A percentile compares a stretch with the other conserved stretches of the same genome.
These are phyloP conservation scores for Opisthograptis luteolata DNA, from an alignment of 2,888 invertebrate genomes.

Conservation along the genomic window DNA sequence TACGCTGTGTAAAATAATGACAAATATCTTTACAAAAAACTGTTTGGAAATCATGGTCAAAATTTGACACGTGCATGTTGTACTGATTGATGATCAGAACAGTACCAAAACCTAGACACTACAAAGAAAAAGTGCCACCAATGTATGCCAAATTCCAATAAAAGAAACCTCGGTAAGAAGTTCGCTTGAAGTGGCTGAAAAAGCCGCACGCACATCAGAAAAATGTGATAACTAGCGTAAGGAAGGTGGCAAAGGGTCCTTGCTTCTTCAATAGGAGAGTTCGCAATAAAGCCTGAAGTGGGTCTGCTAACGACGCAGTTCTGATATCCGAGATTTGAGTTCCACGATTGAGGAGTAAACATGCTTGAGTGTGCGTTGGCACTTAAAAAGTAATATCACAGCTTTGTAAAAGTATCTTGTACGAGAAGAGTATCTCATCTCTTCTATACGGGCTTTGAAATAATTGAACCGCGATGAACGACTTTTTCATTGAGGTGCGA, in stretches of 20 bases:
- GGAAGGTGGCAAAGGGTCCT: slow-evolving; percentile 69
- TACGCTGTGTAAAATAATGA: no score
- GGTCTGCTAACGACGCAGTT: slow-evolving; percentile 78
- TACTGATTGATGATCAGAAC: no score
- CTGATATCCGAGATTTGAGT: slow-evolving; percentile 43
- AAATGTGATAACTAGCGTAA: slow-evolving; percentile 79
- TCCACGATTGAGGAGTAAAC: slow-evolving; percentile 38
- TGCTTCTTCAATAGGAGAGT: slow-evolving; percentile 63
- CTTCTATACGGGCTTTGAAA: background rate
- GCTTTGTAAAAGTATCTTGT: slow-evolving; percentile 19
- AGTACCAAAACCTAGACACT: no score
- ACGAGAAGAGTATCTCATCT: slow-evolving; percentile 9
- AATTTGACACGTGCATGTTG: no score
- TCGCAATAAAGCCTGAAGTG: slow-evolving; percentile 74
- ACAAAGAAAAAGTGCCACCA: slow-evolving; percentile 4
- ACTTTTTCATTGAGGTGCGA: background rate
- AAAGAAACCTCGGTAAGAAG: slow-evolving; percentile 41
- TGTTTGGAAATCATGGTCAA: no score
- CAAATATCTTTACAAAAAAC: no score
- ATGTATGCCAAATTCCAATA: slow-evolving; percentile 27
- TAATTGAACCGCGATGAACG: slow-evolving; percentile 19
- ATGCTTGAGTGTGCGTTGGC: slow-evolving; percentile 22
- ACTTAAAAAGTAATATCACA: slow-evolving; percentile 30
- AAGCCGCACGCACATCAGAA: slow-evolving; percentile 72
- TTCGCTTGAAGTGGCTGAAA: slow-evolving; percentile 52